Percentiles rank a stretch among this genome's conserved stretches.
Conservation (phyloP, 2,113 vertebrate species). For the Oryzias curvinotus region DNA sequence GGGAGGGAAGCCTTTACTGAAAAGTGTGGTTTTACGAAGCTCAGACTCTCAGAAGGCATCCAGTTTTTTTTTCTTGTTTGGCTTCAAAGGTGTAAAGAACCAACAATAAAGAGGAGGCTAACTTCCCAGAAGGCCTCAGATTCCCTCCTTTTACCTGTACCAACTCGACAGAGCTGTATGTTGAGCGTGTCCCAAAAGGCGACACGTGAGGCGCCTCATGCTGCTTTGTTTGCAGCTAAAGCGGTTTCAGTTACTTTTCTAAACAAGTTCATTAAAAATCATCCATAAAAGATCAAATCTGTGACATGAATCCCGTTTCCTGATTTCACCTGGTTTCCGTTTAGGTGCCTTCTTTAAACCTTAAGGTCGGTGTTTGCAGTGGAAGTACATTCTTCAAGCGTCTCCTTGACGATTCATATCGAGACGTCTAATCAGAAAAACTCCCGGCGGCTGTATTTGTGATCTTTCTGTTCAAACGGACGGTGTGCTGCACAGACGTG, state of each 20-base stretch:
- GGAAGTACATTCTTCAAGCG: no score
- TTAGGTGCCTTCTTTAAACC: not conserved
- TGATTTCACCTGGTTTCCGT: slow-evolving; percentile 11
- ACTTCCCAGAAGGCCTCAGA: not conserved
- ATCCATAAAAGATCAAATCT: slow-evolving; percentile 38
- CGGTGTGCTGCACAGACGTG: not conserved
- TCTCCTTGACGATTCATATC: no score
- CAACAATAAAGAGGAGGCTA: not conserved
- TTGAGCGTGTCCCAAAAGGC: no score
- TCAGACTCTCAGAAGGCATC: no score
- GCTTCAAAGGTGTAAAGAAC: slow-evolving; percentile 2
- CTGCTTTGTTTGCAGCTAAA: no score
- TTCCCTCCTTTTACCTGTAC: no score
- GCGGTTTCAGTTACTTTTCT: slow-evolving; percentile 54
- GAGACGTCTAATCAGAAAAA: not conserved
- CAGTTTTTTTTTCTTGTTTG: not conserved
- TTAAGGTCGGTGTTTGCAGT: not conserved
- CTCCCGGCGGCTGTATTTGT: not conserved
- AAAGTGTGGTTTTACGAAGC: no score
- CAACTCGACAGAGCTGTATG: no score
- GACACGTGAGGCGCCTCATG: no score
- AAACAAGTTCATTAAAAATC: slow-evolving; percentile 57
- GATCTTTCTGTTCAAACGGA: not conserved
- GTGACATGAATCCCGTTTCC: not conserved
- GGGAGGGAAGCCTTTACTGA: no score